Evolutionary conservation across 35 echinoderm and acorn worm genomes (phyloP), one percentile per base, ranked within the genome.

Genomic region (Heliocidaris tuberculata): DNA sequence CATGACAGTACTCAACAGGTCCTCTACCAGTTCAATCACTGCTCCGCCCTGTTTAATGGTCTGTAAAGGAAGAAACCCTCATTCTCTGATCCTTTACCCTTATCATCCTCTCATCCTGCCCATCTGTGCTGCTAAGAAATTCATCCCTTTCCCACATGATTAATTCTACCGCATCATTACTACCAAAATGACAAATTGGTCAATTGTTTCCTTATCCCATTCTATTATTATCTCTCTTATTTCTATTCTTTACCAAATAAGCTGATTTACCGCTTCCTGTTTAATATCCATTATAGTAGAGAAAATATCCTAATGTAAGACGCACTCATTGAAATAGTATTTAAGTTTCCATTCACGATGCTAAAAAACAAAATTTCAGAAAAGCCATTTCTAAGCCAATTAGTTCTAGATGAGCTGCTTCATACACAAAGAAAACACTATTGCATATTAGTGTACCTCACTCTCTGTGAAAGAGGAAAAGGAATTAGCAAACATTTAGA

Each of bases 401-500:
- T 89, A 89, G 87, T 89, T 89, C 87, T 89, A 32, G 87, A 89
- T 89, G 87, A 89, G 87, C 47, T n/a, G 31, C 17, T 24, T 47
- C 12, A 17, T 48, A 89, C 87, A 89, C 47, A 89, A 89, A 89
- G 87, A 27, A 89, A 89, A 78, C 65, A 78, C 65, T 78, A 78
- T 78, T 78, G 31, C 87, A 32, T 89, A 32, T 89, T 89, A 89
- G 87, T 42, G 31, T 17, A 17, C 15, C 31, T 17, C 47, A 19
- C 31, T 48, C 31, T 48, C 47, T 16, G 91, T 30, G 29, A 48
- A 52, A 13, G 48, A 31, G 19, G 29, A 91, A 27, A 93, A 93
- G 13, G 13, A 93, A 21, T 93, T 93, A 48, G 91, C 91, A 93
- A 93, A 93, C 91, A 93, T 30, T 93, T 50, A 92, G 60, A 87